Percentiles rank a stretch among this genome's conserved stretches.
These are phyloP conservation scores for Catharus minimus DNA, from an alignment of 2,113 vertebrate genomes.

Conservation along the genomic window DNA sequence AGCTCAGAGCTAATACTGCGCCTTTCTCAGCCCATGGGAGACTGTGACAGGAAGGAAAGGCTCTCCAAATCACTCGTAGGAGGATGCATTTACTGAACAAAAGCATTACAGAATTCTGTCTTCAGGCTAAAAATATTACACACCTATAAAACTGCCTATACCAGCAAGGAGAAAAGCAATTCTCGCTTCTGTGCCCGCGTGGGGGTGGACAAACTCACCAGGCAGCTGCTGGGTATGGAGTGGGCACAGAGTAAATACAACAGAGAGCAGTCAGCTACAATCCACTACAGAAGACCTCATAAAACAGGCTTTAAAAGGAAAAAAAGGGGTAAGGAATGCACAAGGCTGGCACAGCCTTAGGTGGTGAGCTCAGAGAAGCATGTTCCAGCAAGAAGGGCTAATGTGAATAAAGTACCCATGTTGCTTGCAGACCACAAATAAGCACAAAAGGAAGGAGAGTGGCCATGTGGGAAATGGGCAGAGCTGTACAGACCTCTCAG, in stretches of 20 bases:
- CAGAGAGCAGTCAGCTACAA: background rate
- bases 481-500: background rate
- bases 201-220: background rate
- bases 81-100: background rate
- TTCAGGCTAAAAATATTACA: constrained; percentile 11
- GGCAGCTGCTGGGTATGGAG: background rate
- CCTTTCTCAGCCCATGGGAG: background rate
- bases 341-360: background rate
- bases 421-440: background rate
- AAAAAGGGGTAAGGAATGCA: background rate
- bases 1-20: background rate
- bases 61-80: background rate
- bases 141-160: background rate
- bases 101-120: background rate
- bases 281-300: background rate
- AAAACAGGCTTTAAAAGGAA: background rate
- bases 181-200: background rate
- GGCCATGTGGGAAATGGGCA: background rate
- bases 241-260: background rate
- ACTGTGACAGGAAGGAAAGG: background rate
- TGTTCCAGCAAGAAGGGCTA: background rate
- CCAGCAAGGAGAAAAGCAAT: background rate
- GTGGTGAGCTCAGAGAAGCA: background rate
- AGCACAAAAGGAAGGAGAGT: background rate
- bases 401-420: background rate